A percentile compares a stretch with the other conserved stretches of the same genome.
Conservation (phyloP, 1,140 invertebrate species). For the Meteorus sp. region DNA sequence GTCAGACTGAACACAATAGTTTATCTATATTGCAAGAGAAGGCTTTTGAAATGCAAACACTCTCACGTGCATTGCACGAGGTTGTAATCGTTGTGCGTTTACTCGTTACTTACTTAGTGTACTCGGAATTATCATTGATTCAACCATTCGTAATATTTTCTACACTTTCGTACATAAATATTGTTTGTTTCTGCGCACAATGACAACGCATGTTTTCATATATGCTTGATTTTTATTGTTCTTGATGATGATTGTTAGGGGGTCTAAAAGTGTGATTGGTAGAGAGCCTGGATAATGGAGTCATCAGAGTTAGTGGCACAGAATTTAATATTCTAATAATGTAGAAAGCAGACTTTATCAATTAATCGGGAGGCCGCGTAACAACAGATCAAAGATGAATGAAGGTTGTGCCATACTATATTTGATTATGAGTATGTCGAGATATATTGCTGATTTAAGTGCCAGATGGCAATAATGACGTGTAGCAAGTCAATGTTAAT, state of each 20-base stretch:
- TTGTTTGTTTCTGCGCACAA: too few relatives aligned
- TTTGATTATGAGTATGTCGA: too few relatives aligned
- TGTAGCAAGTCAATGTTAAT: constrained; percentile 2
- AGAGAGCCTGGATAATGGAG: too few relatives aligned
- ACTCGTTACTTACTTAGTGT: constrained; percentile 40
- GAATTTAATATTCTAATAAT: background rate
- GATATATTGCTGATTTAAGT: constrained; percentile 2
- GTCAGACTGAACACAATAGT: background rate
- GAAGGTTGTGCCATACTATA: too few relatives aligned
- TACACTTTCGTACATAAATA: too few relatives aligned
- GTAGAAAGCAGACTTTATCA: constrained; percentile 1
- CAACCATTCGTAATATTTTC: constrained; percentile 15
- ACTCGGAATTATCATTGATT: constrained; percentile 25
- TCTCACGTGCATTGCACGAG: constrained; percentile 50
- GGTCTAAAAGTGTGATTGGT: too few relatives aligned
- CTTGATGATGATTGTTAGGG: too few relatives aligned
- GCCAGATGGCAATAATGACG: background rate
- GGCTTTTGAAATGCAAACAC: constrained; percentile 47
- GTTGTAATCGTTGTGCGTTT: constrained; percentile 49
- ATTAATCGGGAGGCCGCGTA: constrained; percentile 9
- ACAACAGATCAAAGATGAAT: constrained; percentile 1
- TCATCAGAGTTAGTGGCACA: too few relatives aligned
- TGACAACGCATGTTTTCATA: too few relatives aligned
- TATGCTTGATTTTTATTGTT: too few relatives aligned
- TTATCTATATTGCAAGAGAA: constrained; percentile 30